These are phyloP conservation scores for Misgurnus anguillicaudatus DNA, from an alignment of 2,113 vertebrate genomes.

Conservation along the genomic window DNA sequence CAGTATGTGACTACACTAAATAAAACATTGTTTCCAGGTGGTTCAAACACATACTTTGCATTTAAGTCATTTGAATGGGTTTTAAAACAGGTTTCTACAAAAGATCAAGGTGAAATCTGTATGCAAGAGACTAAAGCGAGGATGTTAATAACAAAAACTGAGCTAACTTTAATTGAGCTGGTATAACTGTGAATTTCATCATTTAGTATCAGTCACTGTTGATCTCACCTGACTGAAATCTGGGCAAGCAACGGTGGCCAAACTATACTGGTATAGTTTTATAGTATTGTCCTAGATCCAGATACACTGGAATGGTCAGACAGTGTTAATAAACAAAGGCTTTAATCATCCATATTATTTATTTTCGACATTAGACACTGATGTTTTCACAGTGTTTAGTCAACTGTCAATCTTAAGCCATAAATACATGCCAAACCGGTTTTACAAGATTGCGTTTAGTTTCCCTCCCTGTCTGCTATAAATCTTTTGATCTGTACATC, in stretches of 20 bases:
- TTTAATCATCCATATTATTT: background rate
- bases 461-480: background rate
- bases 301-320: too few relatives aligned
- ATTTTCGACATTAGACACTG: background rate
- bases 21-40: background rate
- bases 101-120: background rate
- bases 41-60: background rate
- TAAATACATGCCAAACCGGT: background rate
- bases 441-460: background rate
- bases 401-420: background rate
- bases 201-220: background rate
- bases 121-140: background rate
- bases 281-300: too few relatives aligned
- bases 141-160: background rate
- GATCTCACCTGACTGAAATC: background rate
- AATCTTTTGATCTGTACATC: background rate
- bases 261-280: background rate
- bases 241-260: background rate
- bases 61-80: slow-evolving; percentile 16
- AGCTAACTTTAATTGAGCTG: too few relatives aligned
- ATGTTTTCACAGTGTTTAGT: background rate
- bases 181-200: background rate
- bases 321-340: too few relatives aligned
- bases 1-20: too few relatives aligned
- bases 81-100: background rate